Evolutionary conservation across 1,140 invertebrate genomes (phyloP).

Genomic region (Drosophila carrolli): DNA sequence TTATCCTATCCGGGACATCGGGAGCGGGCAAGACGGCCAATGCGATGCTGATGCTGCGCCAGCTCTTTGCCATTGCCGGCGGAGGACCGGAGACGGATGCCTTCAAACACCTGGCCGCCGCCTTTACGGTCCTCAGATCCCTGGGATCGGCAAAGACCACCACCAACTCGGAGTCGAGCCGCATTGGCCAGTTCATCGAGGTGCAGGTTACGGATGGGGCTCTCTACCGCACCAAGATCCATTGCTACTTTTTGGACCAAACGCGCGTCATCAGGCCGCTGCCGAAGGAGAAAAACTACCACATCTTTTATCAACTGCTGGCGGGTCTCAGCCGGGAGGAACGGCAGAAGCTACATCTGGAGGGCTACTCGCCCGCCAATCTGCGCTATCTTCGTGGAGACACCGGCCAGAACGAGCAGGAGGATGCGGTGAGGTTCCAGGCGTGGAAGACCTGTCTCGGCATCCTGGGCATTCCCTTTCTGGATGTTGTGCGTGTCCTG

Average conservation of each 20-base stretch:
- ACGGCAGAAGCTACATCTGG: slow-evolving; percentile 92
- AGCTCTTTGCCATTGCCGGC: slow-evolving; percentile 96
- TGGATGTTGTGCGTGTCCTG: slow-evolving; percentile 96
- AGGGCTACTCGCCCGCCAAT: slow-evolving; percentile 92
- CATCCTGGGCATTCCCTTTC: slow-evolving; percentile 95
- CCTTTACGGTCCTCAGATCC: slow-evolving; percentile 96
- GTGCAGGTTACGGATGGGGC: slow-evolving; percentile 98
- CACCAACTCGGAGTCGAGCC: slow-evolving; percentile 96
- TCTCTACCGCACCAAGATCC: slow-evolving; percentile 97
- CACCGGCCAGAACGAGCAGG: slow-evolving; percentile 90
- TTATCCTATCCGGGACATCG: slow-evolving; percentile 95
- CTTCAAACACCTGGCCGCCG: slow-evolving; percentile 97
- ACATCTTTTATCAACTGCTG: slow-evolving; percentile 99
- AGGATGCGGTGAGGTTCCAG: slow-evolving; percentile 91
- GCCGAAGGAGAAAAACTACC: slow-evolving; percentile 96
- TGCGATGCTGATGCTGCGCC: slow-evolving; percentile 95
- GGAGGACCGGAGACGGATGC: slow-evolving; percentile 97
- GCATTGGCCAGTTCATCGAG: slow-evolving; percentile 98
- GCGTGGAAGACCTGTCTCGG: slow-evolving; percentile 96
- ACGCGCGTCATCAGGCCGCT: slow-evolving; percentile 94
- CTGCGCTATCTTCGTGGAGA: slow-evolving; percentile 92
- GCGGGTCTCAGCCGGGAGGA: slow-evolving; percentile 95
- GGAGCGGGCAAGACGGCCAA: slow-evolving; percentile 98
- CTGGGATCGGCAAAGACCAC: slow-evolving; percentile 95
- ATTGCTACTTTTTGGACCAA: slow-evolving; percentile 96